Evolutionary conservation across 2,888 invertebrate genomes (phyloP), one percentile per base, ranked within the genome.

Genomic region (Osmoderma eremita): DNA sequence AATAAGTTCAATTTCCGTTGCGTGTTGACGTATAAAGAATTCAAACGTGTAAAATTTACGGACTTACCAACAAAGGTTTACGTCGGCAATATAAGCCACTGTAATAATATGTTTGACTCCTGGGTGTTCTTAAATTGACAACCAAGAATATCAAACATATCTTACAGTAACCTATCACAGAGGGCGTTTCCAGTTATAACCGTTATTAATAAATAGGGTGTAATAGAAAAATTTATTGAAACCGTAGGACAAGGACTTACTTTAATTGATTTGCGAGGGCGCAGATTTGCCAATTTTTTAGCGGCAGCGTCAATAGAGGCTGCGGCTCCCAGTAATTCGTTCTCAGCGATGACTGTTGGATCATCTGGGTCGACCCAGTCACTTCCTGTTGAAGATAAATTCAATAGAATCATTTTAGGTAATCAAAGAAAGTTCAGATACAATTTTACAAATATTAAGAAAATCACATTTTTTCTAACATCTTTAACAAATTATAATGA

Each of bases 131-230:
- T 79, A 76, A 84, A 84, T 85, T 85, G 87, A 94, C 96, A 97
- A 98, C 98, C 98, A 98, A 98, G 98, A 98, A 98, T 98, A 98
- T 97, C 98, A 98, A 98, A 98, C 98, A 98, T 98, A 98, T 98
- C 98, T 97, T 84, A 92, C 89, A 86, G 91, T 84, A 86, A 87
- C 73, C 70, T 73, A 74, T 30, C 30, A 5, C 73, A 64, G 20
- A 30, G 15, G 38, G 30, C 30, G 2, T 10, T 30, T 30, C 30
- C 30, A 30, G 10, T 8, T 30, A 6, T 30, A 30, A 30, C 30
- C 30, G 30, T 30, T 24, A n/a, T 24, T 30, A 30, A 8, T 30
- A 30, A 2, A 4, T 30, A 30, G 30, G 30, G 30, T 30, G 6
- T 1, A 1, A 30, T 30, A 10, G 30, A 30, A 30, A 10, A 30